A percentile compares a stretch with the other conserved stretches of the same genome.
phyloP scores from a whole-genome alignment of 2,888 invertebrate species.

The Oeneis ivallda region DNA sequence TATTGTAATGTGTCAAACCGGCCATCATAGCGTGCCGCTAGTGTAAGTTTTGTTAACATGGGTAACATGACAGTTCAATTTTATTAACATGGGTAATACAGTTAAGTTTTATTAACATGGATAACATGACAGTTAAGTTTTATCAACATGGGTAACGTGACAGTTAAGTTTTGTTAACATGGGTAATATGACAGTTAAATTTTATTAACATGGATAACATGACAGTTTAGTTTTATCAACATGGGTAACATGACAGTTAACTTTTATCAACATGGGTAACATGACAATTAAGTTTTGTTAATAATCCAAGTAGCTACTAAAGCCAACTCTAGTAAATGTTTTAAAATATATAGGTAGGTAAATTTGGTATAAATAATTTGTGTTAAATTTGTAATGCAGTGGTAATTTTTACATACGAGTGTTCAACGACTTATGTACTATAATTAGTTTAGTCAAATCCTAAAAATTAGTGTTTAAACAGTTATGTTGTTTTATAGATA shows the following conservation, averaged over 20 bases:
- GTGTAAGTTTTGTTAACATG: neutral
- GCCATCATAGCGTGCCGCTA: too few species aligned
- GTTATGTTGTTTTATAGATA: conserved; percentile 25
- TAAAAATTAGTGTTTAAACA: neutral
- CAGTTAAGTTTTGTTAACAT: conserved; percentile 30
- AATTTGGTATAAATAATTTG: too few species aligned
- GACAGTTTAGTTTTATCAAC: neutral
- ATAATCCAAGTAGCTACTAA: too few species aligned
- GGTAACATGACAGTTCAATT: conserved; percentile 25
- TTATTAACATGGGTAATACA: conserved; percentile 2
- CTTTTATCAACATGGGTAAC: too few species aligned
- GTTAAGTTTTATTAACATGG: neutral
- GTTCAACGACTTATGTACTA: too few species aligned
- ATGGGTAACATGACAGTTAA: too few species aligned
- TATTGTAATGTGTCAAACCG: too few species aligned
- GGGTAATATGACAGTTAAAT: neutral
- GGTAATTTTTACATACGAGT: too few species aligned
- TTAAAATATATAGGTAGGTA: too few species aligned
- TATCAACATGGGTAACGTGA: conserved; percentile 40
- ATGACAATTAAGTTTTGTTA: neutral
- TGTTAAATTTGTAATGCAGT: too few species aligned
- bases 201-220: neutral
- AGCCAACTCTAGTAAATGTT: too few species aligned
- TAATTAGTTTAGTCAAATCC: neutral
- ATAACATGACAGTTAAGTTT: neutral